phyloP scores from a whole-genome alignment of 2,113 vertebrate species.

The Gambusia holbrooki region DNA sequence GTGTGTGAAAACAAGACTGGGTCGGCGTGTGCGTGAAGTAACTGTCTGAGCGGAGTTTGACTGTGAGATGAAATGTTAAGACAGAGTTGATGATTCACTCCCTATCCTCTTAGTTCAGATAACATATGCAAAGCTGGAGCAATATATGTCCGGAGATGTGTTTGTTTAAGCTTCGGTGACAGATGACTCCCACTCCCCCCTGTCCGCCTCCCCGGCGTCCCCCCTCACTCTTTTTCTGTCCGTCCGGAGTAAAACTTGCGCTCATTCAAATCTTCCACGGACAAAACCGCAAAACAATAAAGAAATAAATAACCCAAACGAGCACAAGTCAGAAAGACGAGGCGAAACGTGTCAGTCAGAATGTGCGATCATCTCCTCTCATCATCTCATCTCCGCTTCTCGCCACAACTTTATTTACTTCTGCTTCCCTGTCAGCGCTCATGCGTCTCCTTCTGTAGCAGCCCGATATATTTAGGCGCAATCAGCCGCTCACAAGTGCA shows the following conservation, averaged over 20 bases:
- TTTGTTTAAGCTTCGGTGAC: not conserved
- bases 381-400: conserved; percentile 30
- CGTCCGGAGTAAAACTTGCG: conserved; percentile 37
- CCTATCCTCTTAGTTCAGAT: conserved; percentile 27
- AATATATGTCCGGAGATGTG: not conserved
- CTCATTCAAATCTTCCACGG: conserved; percentile 28
- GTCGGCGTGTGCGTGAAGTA: not conserved
- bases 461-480: not conserved
- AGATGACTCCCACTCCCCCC: not conserved
- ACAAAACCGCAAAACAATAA: conserved; percentile 3
- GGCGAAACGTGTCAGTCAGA: conserved; percentile 27
- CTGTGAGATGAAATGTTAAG: conserved; percentile 35
- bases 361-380: conserved; percentile 35
- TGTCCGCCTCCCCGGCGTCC: not conserved
- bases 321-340: not conserved
- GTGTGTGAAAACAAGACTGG: conserved; percentile 15
- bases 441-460: not conserved
- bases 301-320: not conserved
- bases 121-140: conserved; percentile 37
- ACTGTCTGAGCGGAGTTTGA: conserved; percentile 10
- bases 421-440: conserved; percentile 18
- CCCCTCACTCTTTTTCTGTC: not conserved
- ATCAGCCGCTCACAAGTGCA: conserved; percentile 19
- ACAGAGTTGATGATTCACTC: conserved; percentile 69
- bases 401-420: conserved; percentile 63